These are phyloP conservation scores for Lepilemur septentrionalis DNA, from an alignment of 2,797 vertebrate genomes.

Conservation along the genomic window DNA sequence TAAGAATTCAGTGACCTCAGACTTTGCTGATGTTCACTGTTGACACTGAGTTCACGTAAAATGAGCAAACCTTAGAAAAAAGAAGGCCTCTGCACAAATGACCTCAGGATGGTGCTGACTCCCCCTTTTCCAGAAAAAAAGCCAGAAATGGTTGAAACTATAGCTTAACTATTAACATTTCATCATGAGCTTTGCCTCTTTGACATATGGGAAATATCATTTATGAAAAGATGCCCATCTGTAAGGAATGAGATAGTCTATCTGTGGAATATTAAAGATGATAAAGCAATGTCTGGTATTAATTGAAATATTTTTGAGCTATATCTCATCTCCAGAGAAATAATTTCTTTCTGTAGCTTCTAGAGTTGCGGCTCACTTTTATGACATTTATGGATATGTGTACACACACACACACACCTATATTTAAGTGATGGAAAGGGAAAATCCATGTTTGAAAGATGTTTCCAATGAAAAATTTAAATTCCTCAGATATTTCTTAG, in stretches of 20 bases:
- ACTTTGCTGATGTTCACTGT: not conserved
- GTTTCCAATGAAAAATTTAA: conserved; percentile 42
- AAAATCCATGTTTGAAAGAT: conserved; percentile 34
- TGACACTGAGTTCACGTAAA: conserved; percentile 21
- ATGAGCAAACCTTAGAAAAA: conserved; percentile 23
- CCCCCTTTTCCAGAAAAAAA: not conserved
- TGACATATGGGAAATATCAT: conserved; percentile 56
- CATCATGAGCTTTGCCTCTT: conserved; percentile 13
- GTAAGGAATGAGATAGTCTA: conserved; percentile 30
- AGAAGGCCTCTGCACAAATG: not conserved
- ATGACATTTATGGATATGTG: not conserved
- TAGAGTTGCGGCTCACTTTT: conserved; percentile 26
- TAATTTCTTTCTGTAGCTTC: conserved; percentile 41
- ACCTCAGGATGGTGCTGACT: not conserved
- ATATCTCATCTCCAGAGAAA: conserved; percentile 35
- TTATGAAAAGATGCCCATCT: conserved; percentile 47
- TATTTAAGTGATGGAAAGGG: conserved; percentile 11
- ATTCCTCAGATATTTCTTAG: conserved; percentile 36
- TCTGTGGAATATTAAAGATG: conserved; percentile 40
- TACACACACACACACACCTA: not conserved
- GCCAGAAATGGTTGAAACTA: conserved; percentile 46
- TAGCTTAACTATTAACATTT: conserved; percentile 32
- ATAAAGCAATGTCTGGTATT: conserved; percentile 47
- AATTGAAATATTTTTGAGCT: conserved; percentile 51
- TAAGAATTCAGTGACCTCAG: conserved; percentile 15